Percentiles rank a stretch among this genome's conserved stretches.
phyloP scores from a whole-genome alignment of 2,797 vertebrate species.

The Danio jaintianensis region DNA sequence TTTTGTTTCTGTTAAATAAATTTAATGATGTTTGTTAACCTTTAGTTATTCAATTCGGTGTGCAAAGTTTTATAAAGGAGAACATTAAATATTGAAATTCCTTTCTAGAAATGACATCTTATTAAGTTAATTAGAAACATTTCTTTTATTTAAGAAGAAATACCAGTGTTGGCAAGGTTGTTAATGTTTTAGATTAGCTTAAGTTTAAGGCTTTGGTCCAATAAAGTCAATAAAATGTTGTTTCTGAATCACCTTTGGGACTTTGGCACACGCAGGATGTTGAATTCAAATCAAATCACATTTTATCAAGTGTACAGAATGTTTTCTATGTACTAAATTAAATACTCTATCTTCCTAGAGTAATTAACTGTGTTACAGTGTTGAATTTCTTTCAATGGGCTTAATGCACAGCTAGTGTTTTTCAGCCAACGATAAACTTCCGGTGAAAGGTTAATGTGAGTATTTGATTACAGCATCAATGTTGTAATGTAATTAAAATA shows the following conservation, averaged over 20 bases:
- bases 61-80: not conserved
- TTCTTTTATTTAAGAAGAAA: not conserved
- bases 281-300: not conserved
- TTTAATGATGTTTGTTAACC: not conserved
- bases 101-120: not conserved
- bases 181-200: not conserved
- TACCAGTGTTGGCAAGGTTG: not conserved
- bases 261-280: too few relatives aligned
- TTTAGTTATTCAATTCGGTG: not conserved
- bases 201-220: not conserved
- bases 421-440: too few relatives aligned
- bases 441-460: too few relatives aligned
- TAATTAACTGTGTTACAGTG: not conserved
- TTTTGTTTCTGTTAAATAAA: conserved; percentile 2
- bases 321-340: not conserved
- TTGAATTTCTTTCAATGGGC: not conserved
- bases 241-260: not conserved
- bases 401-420: too few relatives aligned
- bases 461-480: too few relatives aligned
- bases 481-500: too few relatives aligned
- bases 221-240: not conserved
- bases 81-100: not conserved
- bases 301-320: not conserved
- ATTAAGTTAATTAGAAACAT: not conserved
- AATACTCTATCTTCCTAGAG: not conserved